phyloP scores from a whole-genome alignment of 2,113 vertebrate species.

The Paratilapia polleni region DNA sequence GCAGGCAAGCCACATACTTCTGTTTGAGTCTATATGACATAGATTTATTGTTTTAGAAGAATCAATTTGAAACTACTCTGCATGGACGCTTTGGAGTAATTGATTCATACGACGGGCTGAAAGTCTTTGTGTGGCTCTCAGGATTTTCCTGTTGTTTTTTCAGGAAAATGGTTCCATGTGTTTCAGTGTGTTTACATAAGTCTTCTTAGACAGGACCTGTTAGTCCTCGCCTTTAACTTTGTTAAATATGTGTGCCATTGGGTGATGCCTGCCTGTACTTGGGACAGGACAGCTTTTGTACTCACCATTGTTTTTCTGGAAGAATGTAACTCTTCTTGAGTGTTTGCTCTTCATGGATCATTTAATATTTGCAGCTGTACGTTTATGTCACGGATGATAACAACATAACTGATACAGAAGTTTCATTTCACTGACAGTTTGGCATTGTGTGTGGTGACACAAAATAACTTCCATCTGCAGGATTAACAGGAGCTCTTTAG shows the following conservation, averaged over 20 bases:
- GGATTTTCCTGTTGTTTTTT: neutral
- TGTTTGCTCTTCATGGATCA: neutral
- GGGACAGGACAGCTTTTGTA: neutral
- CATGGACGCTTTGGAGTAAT: conserved; percentile 1
- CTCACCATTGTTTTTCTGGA: neutral
- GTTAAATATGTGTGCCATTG: neutral
- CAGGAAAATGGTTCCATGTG: conserved; percentile 35
- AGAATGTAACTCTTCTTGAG: neutral
- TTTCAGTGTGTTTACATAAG: conserved; percentile 16
- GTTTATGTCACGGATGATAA: neutral
- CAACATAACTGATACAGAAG: neutral
- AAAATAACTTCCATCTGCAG: neutral
- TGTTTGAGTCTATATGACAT: conserved; percentile 16
- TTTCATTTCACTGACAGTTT: neutral
- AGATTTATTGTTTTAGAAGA: conserved; percentile 41
- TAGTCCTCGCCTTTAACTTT: neutral
- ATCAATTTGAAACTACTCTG: conserved; percentile 7
- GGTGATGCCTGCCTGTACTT: neutral
- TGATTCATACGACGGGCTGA: neutral
- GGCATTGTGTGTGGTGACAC: neutral
- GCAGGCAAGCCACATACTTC: neutral
- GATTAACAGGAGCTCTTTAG: neutral
- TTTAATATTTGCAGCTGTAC: neutral
- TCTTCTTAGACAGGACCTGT: conserved; percentile 11
- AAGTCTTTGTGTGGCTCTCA: conserved; percentile 10